A percentile compares a stretch with the other conserved stretches of the same genome.
These are phyloP conservation scores for Geotrupes spiniger DNA, from an alignment of 2,888 invertebrate species.

Conservation along the genomic window DNA sequence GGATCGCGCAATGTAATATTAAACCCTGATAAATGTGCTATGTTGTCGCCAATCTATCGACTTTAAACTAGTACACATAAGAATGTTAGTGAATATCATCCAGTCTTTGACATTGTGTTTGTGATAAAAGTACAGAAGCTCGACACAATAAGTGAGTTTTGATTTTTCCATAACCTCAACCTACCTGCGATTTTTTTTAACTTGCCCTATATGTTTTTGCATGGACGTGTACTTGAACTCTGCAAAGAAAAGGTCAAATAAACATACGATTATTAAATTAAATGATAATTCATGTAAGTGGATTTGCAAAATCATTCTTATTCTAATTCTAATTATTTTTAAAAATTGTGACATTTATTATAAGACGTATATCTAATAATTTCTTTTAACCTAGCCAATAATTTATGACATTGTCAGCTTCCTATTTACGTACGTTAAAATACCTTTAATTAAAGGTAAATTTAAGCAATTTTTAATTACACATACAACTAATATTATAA, in stretches of 20 bases:
- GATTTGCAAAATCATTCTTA: neutral
- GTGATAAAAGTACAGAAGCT: constrained; percentile 11
- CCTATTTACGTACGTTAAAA: neutral
- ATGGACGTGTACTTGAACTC: constrained; percentile 23
- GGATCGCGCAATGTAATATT: constrained; percentile 27
- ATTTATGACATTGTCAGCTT: constrained; percentile 7
- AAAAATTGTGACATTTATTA: neutral
- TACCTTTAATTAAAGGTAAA: neutral
- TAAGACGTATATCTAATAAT: no score
- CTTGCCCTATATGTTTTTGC: constrained; percentile 11
- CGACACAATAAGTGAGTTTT: neutral
- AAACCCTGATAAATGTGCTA: constrained; percentile 29
- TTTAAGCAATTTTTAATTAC: no score
- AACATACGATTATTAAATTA: constrained; percentile 20
- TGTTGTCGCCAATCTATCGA: constrained; percentile 13
- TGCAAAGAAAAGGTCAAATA: constrained; percentile 23
- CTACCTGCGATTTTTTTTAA: constrained; percentile 11
- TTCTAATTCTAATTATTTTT: neutral
- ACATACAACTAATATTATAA: no score
- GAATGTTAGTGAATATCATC: constrained; percentile 20
- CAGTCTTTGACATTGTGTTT: constrained; percentile 12
- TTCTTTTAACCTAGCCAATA: no score
- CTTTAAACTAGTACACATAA: neutral
- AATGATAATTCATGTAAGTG: constrained; percentile 13
- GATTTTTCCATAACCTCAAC: constrained; percentile 8